phyloP scores from a whole-genome alignment of 2,888 invertebrate genomes.

The Ectropis crepuscularia region DNA sequence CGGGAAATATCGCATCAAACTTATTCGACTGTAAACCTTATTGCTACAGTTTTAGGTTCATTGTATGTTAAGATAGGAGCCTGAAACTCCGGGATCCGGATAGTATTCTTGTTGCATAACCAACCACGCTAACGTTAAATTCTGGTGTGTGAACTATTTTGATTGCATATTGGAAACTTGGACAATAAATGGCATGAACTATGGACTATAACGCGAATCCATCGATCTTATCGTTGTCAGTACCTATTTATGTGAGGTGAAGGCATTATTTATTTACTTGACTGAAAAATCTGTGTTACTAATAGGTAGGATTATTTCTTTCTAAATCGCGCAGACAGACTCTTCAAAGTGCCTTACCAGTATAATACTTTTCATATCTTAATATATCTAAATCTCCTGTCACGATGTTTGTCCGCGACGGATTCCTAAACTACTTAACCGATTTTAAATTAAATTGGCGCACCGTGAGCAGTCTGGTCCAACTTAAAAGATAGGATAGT shows the following conservation, averaged over 20 bases:
- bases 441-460: too few relatives aligned
- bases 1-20: slow-evolving; percentile 28
- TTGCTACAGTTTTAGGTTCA: slow-evolving; percentile 15
- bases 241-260: neutral
- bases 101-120: slow-evolving; percentile 20
- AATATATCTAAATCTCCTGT: too few relatives aligned
- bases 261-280: neutral
- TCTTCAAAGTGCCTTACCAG: too few relatives aligned
- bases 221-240: neutral
- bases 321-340: too few relatives aligned
- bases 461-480: too few relatives aligned
- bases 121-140: slow-evolving; percentile 16
- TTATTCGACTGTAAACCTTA: slow-evolving; percentile 27
- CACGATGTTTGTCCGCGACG: too few relatives aligned
- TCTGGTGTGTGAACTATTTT: slow-evolving; percentile 19
- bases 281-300: too few relatives aligned
- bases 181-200: slow-evolving; percentile 10
- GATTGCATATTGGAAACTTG: slow-evolving; percentile 21
- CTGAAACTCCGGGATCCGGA: slow-evolving; percentile 1
- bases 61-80: slow-evolving; percentile 13
- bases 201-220: neutral
- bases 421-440: too few relatives aligned
- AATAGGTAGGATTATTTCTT: too few relatives aligned
- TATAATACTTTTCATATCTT: too few relatives aligned
- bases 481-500: too few relatives aligned